A percentile compares a stretch with the other conserved stretches of the same genome.
These are phyloP conservation scores for Ecdyonurus torrentis DNA, from an alignment of 2,888 invertebrate genomes.

Conservation along the genomic window DNA sequence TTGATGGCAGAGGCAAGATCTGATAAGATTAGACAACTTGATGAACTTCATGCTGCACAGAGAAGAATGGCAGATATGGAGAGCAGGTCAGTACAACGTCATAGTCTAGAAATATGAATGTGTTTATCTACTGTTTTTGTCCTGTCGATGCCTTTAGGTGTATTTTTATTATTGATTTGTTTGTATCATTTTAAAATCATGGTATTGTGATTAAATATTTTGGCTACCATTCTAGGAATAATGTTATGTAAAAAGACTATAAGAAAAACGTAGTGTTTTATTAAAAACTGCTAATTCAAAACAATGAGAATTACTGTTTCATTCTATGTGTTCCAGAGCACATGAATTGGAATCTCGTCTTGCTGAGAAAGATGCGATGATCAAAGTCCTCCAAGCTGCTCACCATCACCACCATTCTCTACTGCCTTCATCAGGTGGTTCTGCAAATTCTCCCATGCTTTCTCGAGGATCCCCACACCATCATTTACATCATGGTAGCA, in stretches of 20 bases:
- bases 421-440: slow-evolving; percentile 32
- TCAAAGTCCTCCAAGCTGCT: slow-evolving; percentile 61
- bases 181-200: too few species aligned
- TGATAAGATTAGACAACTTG: slow-evolving; percentile 77
- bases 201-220: too few species aligned
- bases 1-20: slow-evolving; percentile 70
- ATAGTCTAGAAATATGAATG: not conserved
- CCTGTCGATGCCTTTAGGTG: too few species aligned
- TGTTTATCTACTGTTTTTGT: too few species aligned
- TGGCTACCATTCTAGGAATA: too few species aligned
- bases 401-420: slow-evolving; percentile 51
- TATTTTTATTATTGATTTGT: too few species aligned
- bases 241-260: too few species aligned
- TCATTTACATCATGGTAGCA: not conserved
- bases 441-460: slow-evolving; percentile 31
- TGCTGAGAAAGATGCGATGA: slow-evolving; percentile 80
- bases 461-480: slow-evolving; percentile 5
- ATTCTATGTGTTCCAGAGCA: slow-evolving; percentile 31
- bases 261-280: too few species aligned
- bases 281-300: too few species aligned
- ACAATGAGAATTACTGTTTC: not conserved
- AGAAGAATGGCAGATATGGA: slow-evolving; percentile 74
- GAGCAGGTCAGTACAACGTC: slow-evolving; percentile 44
- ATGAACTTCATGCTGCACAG: slow-evolving; percentile 70
- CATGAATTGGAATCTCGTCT: slow-evolving; percentile 77